These are phyloP conservation scores for Colius striatus DNA, from an alignment of 2,113 vertebrate genomes.

Conservation along the genomic window DNA sequence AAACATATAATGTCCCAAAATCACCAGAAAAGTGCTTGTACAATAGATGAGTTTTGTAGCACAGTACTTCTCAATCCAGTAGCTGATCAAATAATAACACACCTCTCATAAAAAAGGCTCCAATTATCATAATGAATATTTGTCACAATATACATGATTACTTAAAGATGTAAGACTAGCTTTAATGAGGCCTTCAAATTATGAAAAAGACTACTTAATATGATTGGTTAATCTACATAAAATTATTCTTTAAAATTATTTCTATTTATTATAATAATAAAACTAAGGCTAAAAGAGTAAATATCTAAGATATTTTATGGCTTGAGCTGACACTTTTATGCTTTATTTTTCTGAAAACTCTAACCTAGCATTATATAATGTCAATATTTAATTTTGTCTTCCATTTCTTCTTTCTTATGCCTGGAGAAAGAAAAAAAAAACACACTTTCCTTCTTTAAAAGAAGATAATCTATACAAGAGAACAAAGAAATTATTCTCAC, in stretches of 20 bases:
- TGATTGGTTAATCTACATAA: not conserved
- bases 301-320: not conserved
- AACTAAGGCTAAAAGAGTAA: not conserved
- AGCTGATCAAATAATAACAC: not conserved
- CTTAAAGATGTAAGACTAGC: not conserved
- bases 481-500: not conserved
- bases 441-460: not conserved
- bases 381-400: not conserved
- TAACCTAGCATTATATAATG: not conserved
- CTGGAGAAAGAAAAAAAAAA: not conserved
- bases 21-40: not conserved
- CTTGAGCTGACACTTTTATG: not conserved
- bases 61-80: not conserved
- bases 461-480: not conserved
- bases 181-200: not conserved
- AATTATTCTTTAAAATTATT: not conserved
- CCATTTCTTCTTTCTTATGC: not conserved
- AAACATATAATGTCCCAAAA: not conserved
- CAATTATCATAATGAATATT: not conserved
- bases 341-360: not conserved
- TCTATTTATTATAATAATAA: constrained; percentile 36
- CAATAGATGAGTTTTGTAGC: not conserved
- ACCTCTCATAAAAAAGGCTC: not conserved
- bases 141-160: not conserved
- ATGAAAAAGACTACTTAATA: not conserved